Evolutionary conservation across 2,797 vertebrate genomes (phyloP).

Genomic region (Uromys caudimaculatus): DNA sequence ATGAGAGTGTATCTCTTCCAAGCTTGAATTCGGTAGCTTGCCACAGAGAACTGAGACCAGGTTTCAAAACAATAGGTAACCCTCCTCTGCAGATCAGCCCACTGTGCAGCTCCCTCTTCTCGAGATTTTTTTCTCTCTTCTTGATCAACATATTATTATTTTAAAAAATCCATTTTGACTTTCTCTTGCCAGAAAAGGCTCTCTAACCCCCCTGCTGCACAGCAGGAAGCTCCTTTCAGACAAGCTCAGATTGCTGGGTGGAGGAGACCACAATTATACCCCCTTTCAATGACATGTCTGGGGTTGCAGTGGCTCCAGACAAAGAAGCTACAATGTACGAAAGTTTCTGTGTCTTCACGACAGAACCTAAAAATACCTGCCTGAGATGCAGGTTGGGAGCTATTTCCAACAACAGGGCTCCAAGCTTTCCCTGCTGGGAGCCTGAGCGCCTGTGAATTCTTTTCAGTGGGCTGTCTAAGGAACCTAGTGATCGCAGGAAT

Average conservation of each 20-base stretch:
- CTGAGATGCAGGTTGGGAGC: conserved; percentile 80
- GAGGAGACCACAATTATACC: conserved; percentile 88
- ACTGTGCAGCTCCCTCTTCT: conserved; percentile 62
- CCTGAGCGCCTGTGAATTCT: conserved; percentile 73
- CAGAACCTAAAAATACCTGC: conserved; percentile 89
- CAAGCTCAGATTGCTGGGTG: conserved; percentile 86
- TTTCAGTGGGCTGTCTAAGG: conserved; percentile 71
- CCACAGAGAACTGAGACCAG: conserved; percentile 40
- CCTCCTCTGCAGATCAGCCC: conserved; percentile 66
- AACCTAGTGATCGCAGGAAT: conserved; percentile 51
- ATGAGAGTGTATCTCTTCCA: background rate
- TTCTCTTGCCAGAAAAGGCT: conserved; percentile 81
- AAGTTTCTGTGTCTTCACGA: conserved; percentile 84
- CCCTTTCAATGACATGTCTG: conserved; percentile 85
- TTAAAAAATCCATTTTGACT: conserved; percentile 82
- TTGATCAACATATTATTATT: conserved; percentile 79
- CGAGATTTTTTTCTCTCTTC: conserved; percentile 16
- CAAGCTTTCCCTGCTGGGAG: conserved; percentile 84
- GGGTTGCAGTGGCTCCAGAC: conserved; percentile 84
- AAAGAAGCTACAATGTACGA: conserved; percentile 84
- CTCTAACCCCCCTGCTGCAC: conserved; percentile 81
- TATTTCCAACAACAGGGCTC: conserved; percentile 81
- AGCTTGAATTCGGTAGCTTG: conserved; percentile 30
- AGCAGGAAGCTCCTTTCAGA: conserved; percentile 85
- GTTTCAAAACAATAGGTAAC: conserved; percentile 69